Percentiles rank a stretch among this genome's conserved stretches.
Evolutionary conservation across 2,113 vertebrate genomes (phyloP).

Genomic region (Calonectris borealis): DNA sequence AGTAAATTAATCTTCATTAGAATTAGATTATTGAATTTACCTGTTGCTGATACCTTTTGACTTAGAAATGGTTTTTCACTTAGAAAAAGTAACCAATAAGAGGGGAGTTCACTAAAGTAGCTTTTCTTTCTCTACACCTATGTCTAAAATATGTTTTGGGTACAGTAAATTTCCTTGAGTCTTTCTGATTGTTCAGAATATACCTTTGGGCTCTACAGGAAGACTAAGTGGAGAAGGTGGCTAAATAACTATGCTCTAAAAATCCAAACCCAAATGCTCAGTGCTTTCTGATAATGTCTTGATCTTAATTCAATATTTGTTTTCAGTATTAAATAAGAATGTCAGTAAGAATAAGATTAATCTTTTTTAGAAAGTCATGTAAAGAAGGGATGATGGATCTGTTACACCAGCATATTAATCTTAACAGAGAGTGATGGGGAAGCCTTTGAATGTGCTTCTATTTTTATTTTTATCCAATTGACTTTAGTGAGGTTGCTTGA

Average conservation of each 20-base stretch:
- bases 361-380: neutral
- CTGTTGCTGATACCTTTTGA: conserved; percentile 69
- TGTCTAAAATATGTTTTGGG: neutral
- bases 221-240: neutral
- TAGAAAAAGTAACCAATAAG: neutral
- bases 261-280: neutral
- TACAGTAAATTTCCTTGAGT: neutral
- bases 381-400: neutral
- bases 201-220: neutral
- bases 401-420: neutral
- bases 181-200: neutral
- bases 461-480: neutral
- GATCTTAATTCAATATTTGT: neutral
- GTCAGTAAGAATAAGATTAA: neutral
- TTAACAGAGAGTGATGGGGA: neutral
- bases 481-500: neutral
- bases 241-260: neutral
- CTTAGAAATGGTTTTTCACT: neutral
- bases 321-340: neutral
- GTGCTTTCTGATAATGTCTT: neutral
- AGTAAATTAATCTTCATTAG: conserved; percentile 86
- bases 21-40: conserved; percentile 69
- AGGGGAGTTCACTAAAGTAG: neutral
- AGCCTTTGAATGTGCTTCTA: neutral
- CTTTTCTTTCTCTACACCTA: neutral